These are phyloP conservation scores for Drosophila equinoxialis DNA, from an alignment of 1,140 invertebrate genomes.

Conservation along the genomic window DNA sequence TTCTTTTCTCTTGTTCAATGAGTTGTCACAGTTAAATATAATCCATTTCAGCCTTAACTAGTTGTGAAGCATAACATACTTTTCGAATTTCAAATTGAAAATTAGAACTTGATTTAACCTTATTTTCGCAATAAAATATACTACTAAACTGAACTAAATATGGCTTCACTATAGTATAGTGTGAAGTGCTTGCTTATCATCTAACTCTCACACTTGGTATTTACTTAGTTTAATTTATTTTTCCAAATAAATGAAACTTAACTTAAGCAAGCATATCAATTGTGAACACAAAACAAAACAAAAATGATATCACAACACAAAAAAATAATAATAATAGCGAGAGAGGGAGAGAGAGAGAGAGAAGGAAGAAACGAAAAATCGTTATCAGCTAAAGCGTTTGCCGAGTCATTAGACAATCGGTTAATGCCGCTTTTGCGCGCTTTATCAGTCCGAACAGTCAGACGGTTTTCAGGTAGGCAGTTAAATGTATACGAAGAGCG, in stretches of 20 bases:
- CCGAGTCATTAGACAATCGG: constrained; percentile 16
- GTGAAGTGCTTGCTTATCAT: constrained; percentile 12
- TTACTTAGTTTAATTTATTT: constrained; percentile 12
- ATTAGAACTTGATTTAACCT: neutral
- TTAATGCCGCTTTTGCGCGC: constrained; percentile 16
- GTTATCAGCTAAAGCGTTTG: constrained; percentile 16
- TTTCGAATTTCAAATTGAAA: neutral
- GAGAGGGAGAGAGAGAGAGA: neutral
- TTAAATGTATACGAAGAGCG: constrained; percentile 30
- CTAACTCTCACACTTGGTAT: neutral
- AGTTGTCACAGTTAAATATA: neutral
- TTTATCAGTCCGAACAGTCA: constrained; percentile 39
- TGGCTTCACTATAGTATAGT: neutral
- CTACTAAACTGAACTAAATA: neutral
- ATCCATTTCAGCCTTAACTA: neutral
- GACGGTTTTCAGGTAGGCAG: neutral
- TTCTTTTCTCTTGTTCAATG: neutral
- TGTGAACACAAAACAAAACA: constrained; percentile 8
- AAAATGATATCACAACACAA: neutral
- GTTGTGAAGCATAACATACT: neutral
- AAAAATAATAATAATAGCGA: neutral
- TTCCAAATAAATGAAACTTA: constrained; percentile 8
- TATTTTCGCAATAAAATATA: neutral
- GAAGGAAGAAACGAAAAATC: neutral
- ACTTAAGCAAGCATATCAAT: constrained; percentile 20